Conservation (phyloP, 1,140 invertebrate species). For the Apolygus lucorum region DNA sequence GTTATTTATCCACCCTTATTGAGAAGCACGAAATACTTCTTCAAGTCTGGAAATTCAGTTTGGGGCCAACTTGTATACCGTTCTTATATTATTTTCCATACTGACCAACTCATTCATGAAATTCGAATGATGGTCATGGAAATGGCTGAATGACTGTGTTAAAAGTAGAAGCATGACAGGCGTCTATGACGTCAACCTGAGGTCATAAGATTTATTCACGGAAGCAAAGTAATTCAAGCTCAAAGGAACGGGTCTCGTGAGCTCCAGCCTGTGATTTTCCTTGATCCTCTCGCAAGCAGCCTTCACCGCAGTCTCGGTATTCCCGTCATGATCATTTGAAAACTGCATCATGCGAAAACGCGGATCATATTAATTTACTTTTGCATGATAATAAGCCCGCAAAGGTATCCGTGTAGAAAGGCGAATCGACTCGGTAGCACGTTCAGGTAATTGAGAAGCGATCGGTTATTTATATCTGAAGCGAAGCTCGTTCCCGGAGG, state of each 20-base stretch:
- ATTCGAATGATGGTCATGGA: too few relatives aligned
- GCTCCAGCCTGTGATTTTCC: neutral
- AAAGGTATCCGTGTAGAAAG: neutral
- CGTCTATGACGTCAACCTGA: too few relatives aligned
- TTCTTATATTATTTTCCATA: too few relatives aligned
- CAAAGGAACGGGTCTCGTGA: neutral
- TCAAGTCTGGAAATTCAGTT: too few relatives aligned
- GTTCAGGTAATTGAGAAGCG: conserved; percentile 11
- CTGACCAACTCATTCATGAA: too few relatives aligned
- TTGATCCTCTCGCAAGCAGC: neutral
- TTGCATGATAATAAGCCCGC: neutral
- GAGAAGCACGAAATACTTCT: too few relatives aligned
- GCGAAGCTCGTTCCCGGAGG: neutral
- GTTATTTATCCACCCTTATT: too few relatives aligned
- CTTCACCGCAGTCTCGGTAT: neutral
- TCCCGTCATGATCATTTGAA: too few relatives aligned
- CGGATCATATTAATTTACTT: neutral
- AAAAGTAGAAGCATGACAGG: too few relatives aligned
- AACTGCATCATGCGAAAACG: neutral
- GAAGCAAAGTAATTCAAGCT: neutral
- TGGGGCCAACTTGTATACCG: too few relatives aligned
- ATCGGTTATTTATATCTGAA: conserved; percentile 6
- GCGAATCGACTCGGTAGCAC: conserved; percentile 6
- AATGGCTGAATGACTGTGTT: too few relatives aligned
- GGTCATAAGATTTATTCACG: neutral